Conservation (phyloP, 2,888 invertebrate species). For the Agapostemon virescens region DNA sequence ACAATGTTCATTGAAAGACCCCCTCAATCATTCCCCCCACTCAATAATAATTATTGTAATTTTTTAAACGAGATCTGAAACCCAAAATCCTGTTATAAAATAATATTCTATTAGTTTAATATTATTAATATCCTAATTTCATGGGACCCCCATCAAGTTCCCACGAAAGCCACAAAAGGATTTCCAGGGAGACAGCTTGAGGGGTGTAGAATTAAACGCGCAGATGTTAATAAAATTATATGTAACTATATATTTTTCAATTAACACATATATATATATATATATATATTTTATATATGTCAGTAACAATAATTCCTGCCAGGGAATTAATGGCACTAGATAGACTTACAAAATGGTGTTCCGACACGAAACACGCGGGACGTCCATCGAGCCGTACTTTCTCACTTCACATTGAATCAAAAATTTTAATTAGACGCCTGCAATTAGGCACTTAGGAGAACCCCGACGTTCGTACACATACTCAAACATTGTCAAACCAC, state of each 20-base stretch:
- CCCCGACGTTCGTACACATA: not conserved
- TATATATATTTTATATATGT: slow-evolving; percentile 16
- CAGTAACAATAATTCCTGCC: slow-evolving; percentile 32
- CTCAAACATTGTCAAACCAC: not conserved
- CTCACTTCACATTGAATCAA: not conserved
- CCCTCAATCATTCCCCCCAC: no score
- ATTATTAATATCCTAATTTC: not conserved
- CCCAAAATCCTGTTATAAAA: no score
- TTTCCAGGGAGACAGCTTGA: not conserved
- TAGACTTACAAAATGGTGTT: slow-evolving; percentile 13
- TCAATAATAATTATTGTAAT: no score
- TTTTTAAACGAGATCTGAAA: no score
- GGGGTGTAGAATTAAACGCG: not conserved
- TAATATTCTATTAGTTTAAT: no score
- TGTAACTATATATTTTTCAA: slow-evolving; percentile 53
- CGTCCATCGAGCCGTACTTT: slow-evolving; percentile 1
- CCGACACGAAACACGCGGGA: slow-evolving; percentile 1
- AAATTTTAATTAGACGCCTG: not conserved
- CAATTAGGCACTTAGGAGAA: not conserved
- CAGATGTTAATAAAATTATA: slow-evolving; percentile 59
- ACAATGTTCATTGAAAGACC: no score
- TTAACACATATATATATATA: slow-evolving; percentile 24
- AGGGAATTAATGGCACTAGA: slow-evolving; percentile 16
- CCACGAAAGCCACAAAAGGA: not conserved
- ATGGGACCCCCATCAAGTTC: not conserved